phyloP scores from a whole-genome alignment of 2,888 invertebrate species.

The Rhagonycha fulva region DNA sequence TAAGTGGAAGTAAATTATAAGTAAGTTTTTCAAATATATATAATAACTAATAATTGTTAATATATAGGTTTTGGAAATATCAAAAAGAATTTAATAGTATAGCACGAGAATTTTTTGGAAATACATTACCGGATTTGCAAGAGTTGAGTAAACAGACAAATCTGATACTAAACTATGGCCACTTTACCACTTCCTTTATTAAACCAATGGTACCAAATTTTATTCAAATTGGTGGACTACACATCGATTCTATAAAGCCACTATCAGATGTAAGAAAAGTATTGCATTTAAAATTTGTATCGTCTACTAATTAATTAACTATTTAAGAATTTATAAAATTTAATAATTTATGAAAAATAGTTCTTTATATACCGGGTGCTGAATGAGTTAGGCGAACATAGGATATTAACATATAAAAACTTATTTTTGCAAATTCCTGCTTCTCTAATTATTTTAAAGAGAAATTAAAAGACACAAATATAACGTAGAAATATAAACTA shows the following conservation, averaged over 20 bases:
- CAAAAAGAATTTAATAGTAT: not conserved
- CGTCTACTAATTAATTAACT: no score
- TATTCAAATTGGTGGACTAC: constrained; percentile 63
- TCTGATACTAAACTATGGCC: constrained; percentile 61
- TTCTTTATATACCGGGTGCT: no score
- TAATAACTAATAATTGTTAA: not conserved
- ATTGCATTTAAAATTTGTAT: not conserved
- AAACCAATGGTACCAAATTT: constrained; percentile 60
- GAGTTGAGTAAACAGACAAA: constrained; percentile 59
- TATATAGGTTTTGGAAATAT: not conserved
- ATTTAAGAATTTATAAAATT: no score
- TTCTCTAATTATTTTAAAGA: no score
- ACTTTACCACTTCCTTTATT: constrained; percentile 61
- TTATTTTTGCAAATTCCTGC: no score
- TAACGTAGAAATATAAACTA: no score
- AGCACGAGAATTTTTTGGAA: constrained; percentile 60
- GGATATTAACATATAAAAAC: no score
- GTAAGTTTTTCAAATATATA: not conserved
- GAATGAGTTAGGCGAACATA: no score
- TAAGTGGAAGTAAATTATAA: not conserved
- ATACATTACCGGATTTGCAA: constrained; percentile 54
- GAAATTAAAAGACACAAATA: no score
- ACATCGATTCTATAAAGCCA: constrained; percentile 54
- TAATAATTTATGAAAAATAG: no score
- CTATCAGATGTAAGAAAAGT: constrained; percentile 53